Evolutionary conservation across 2,888 invertebrate species (phyloP), one percentile per base, ranked within the genome.

Genomic region (Calliopum simillimum): DNA sequence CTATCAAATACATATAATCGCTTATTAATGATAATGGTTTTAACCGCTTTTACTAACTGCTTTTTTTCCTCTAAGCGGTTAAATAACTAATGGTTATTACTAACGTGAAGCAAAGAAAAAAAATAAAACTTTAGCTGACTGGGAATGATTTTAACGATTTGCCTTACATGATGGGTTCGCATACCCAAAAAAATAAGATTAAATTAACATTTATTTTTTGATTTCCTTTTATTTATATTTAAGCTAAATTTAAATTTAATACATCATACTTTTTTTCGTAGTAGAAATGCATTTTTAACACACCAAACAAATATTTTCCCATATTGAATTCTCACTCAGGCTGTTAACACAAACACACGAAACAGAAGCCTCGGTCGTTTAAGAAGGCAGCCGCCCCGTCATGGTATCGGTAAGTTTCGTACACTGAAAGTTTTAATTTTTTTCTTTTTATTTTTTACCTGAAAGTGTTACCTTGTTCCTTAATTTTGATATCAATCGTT

Each of bases 371-470:
- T 86, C 84, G 86, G 86, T 84, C 86, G 86, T 79, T 81, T 86
- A 80, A 86, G 86, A 82, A 86, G 86, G 83, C 86, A 86, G 86
- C 86, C 86, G 86, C 86, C 86, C 86, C 86, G 86, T 82, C 86
- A 86, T 86, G 86, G 86, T 80, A 86, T 86, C 80, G 86, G 86
- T 86, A 85, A 86, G 86, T 86, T 72, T 41, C 65, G 44, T 51
- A 63, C 14, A 21, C 8, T 4, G 56, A 53, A 44, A 19, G 19
- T 55, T 65, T 66, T n/a, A n/a, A n/a, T 21, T 62, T 67, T 55
- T 59, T n/a, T 21, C 3, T 73, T 23, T 74, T 23, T 43, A 66
- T 69, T 65, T 23, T 67, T 61, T 69, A 58, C 33, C 21, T 33
- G 23, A 23, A 49, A 33, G 33, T 33, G 33, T 33, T 33, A 33